A percentile compares a stretch with the other conserved stretches of the same genome.
Evolutionary conservation across 2,888 invertebrate genomes (phyloP).

Genomic region (Himalopsyche tibetana): DNA sequence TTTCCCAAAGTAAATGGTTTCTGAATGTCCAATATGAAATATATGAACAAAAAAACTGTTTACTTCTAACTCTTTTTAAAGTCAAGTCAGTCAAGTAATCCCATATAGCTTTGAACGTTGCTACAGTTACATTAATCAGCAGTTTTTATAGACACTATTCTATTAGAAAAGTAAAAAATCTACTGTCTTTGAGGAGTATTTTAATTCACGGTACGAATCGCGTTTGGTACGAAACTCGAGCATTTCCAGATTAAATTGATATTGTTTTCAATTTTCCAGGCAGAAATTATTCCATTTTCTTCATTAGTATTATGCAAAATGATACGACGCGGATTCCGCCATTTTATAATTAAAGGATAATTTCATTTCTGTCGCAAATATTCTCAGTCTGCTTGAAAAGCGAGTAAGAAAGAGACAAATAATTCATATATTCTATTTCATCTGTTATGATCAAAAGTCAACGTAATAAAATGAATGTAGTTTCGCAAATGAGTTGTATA

Average conservation of each 20-base stretch:
- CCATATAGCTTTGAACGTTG: too few species aligned
- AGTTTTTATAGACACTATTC: too few species aligned
- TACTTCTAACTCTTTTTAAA: too few species aligned
- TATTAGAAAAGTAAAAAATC: too few species aligned
- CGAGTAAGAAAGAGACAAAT: conserved; percentile 13
- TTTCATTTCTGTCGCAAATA: conserved; percentile 51
- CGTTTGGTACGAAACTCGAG: too few species aligned
- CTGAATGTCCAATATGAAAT: too few species aligned
- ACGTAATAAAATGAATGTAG: conserved; percentile 30
- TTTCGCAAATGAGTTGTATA: conserved; percentile 20
- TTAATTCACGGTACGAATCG: too few species aligned
- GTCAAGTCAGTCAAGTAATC: too few species aligned
- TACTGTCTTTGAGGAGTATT: too few species aligned
- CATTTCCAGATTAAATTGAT: conserved; percentile 1
- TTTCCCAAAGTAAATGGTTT: too few species aligned
- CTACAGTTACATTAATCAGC: too few species aligned
- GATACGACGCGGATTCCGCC: conserved; percentile 61
- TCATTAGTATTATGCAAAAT: conserved; percentile 61
- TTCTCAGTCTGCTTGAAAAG: conserved; percentile 26
- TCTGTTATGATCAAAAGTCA: conserved; percentile 33
- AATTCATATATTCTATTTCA: conserved; percentile 59
- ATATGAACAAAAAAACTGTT: too few species aligned
- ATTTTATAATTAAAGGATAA: conserved; percentile 60
- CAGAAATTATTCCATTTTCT: conserved; percentile 60
- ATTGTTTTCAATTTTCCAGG: conserved; percentile 26